Conservation (phyloP, 2,113 vertebrate genomes). For the Nothocercus julius region DNA sequence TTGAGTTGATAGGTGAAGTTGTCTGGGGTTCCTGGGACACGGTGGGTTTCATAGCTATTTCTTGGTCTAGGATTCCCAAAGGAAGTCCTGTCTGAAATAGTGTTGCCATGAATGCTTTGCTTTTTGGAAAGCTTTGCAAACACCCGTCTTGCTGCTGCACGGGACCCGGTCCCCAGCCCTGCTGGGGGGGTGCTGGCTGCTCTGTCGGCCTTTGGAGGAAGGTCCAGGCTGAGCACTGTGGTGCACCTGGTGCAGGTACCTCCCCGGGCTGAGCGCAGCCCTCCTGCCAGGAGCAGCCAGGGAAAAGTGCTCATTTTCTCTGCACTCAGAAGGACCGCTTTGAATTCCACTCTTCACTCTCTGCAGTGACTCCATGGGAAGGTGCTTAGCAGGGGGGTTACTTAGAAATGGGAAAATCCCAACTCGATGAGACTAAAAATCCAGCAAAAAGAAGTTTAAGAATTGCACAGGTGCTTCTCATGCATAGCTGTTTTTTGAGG, state of each 20-base stretch:
- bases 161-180: too few species aligned
- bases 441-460: background rate
- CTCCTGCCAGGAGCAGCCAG: background rate
- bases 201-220: background rate
- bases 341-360: background rate
- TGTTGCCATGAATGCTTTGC: background rate
- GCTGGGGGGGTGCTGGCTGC: background rate
- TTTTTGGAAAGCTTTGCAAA: background rate
- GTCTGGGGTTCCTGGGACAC: background rate
- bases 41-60: background rate
- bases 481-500: background rate
- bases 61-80: background rate
- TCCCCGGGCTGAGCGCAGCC: background rate
- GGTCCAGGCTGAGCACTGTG: background rate
- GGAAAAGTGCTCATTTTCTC: background rate
- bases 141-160: background rate
- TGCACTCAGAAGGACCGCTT: background rate
- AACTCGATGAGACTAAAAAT: background rate
- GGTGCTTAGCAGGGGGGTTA: background rate
- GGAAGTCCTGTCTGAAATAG: background rate
- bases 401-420: background rate
- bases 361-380: background rate
- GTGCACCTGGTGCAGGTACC: background rate
- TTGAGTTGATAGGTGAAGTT: background rate
- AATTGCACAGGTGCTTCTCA: background rate